Evolutionary conservation across 2,113 vertebrate species (phyloP), one percentile per base, ranked within the genome.

Genomic region (Sinocyclocheilus anophthalmus): DNA sequence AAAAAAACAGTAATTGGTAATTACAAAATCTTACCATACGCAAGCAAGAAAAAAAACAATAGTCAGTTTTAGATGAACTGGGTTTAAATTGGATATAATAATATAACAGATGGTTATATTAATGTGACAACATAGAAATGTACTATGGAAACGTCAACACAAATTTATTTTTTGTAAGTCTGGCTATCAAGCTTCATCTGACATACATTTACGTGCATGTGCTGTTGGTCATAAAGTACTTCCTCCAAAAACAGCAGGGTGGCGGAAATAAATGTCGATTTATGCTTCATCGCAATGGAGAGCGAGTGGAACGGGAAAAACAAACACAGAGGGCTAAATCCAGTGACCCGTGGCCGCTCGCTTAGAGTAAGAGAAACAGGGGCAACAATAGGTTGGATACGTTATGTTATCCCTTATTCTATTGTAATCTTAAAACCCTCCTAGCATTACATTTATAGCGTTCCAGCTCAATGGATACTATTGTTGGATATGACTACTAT

Each of bases 321-420:
- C 86, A 90, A 88, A 48, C 87, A 72, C 42, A 39, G 18, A 80
- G 79, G 30, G 2, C 7, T 61, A n/a, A 61, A 75, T 75, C 16
- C 87, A 85, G 89, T 87, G 87, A n/a, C n/a, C 85, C 87, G 89
- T 90, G 89, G 87, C 85, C 48, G 11, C 16, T 4, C 11, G 12
- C n/a, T 37, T 1, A 2, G 20, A 55, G 3, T n/a, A n/a, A 84
- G 10, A 76, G n/a, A 53, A 2, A 48, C 72, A 22, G 61, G 1
- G 55, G 11, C n/a, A n/a, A n/a, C 48, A 55, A 59, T 2, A 85
- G 80, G 80, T 87, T 76, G 42, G 77, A 26, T 6, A 73, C 33
- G 37, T 73, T 18, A 10, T 57, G 3, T 76, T 80, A n/a, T 67
- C 13, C 3, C 0, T 50, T 76, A 11, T 85, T 83, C n/a, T 55